Evolutionary conservation across 2,113 vertebrate genomes (phyloP), one percentile per base, ranked within the genome.

Genomic region (Pseudolaguvia tuberculata): DNA sequence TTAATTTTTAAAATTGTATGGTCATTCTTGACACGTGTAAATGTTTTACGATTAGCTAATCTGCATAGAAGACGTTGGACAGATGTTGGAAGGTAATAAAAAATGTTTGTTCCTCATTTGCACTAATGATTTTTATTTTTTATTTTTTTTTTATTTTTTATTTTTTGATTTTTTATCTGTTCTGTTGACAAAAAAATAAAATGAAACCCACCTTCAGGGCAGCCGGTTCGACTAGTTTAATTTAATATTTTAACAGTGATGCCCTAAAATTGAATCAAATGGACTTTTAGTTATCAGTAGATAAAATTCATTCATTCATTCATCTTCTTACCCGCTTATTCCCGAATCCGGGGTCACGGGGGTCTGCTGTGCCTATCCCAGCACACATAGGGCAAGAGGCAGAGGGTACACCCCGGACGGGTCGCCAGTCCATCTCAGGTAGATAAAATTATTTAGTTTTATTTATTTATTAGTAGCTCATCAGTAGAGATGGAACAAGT

Each of bases 11-110:
- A 90, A 87, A 74, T 61, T 73, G 79, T 86, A 73, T 70, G 87
- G 86, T 82, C 83, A 84, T 79, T 88, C 82, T 85, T 70, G 80
- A 87, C 84, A 78, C 82, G 85, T 90, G 87, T 88, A 89, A 81
- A 88, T 85, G 88, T 88, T 90, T 90, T 82, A 86, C 87, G 87
- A 90, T n/a, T 58, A 90, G 88, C 90, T 88, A 80, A 83, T 83
- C 82, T 83, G 78, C 87, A 83, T 84, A 83, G 88, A 86, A 79
- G 83, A 83, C 87, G 79, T 88, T 88, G 90, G 86, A 90, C 89
- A 88, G 89, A 81, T 82, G 86, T 86, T 87, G 85, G 84, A 84
- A 84, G 78, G 87, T 88, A 91, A 92, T 91, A 90, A 92, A 91
- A 87, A 82, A 80, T 88, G 85, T 85, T 86, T 85, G 80, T 83